Evolutionary conservation across 2,113 vertebrate species (phyloP).

Genomic region (Chloropsis hardwickii): DNA sequence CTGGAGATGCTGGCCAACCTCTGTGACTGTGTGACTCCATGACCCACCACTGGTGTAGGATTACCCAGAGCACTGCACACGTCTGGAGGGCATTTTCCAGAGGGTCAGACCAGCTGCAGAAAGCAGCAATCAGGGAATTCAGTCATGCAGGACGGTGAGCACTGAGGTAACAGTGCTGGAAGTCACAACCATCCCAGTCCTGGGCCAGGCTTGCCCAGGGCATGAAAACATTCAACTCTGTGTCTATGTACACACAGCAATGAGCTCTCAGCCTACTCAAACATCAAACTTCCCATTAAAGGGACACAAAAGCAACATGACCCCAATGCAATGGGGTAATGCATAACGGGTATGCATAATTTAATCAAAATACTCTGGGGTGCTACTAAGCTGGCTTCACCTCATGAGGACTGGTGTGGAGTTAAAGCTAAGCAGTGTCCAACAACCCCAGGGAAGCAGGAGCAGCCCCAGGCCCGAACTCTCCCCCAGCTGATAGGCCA

Average conservation of each 20-base stretch:
- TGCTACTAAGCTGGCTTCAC: neutral
- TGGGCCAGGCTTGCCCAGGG: neutral
- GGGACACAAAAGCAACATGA: neutral
- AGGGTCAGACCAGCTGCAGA: neutral
- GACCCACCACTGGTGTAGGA: neutral
- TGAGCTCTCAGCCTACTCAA: neutral
- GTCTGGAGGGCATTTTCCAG: neutral
- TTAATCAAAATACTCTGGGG: neutral
- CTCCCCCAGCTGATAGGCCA: neutral
- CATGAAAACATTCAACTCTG: neutral
- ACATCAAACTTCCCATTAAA: neutral
- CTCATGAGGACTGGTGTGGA: rapidly evolving
- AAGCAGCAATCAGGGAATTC: neutral
- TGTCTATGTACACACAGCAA: neutral
- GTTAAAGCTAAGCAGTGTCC: neutral
- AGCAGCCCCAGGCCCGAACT: neutral
- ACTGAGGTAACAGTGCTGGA: neutral
- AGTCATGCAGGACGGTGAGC: rapidly evolving
- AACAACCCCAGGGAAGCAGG: neutral
- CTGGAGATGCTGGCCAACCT: neutral
- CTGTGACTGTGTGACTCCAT: neutral
- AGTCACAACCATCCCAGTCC: neutral
- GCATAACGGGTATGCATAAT: neutral
- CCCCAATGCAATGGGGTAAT: neutral
- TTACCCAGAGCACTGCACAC: neutral